phyloP scores from a whole-genome alignment of 2,797 vertebrate species.

The Gallinago nigripennis region DNA sequence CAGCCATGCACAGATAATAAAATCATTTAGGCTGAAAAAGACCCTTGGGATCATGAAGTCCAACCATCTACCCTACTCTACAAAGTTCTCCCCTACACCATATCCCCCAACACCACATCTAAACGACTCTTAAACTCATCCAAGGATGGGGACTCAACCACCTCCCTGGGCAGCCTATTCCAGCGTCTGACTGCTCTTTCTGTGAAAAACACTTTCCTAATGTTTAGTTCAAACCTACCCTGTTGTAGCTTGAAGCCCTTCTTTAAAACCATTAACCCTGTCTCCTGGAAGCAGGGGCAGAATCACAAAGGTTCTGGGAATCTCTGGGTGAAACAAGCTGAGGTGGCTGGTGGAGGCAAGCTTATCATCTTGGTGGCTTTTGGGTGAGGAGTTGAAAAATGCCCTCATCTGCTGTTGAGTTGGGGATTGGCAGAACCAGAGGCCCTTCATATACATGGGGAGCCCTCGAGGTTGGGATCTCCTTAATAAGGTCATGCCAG shows the following conservation, averaged over 20 bases:
- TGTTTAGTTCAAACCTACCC: no score
- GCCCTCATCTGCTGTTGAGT: fast-evolving
- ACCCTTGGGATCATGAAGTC: no score
- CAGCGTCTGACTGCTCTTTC: no score
- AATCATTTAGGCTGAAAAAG: no score
- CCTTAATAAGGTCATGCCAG: background rate
- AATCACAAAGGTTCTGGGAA: background rate
- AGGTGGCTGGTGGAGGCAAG: background rate
- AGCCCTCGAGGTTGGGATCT: background rate
- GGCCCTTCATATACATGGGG: fast-evolving
- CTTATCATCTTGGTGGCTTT: background rate
- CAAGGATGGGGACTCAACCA: no score
- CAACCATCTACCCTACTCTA: no score
- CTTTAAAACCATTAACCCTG: background rate
- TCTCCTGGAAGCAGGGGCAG: background rate
- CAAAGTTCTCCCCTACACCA: no score
- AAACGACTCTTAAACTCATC: no score
- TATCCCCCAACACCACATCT: no score
- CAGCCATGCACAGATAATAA: background rate
- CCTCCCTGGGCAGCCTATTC: no score
- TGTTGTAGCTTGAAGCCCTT: no score
- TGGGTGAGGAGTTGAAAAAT: background rate
- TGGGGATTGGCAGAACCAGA: background rate
- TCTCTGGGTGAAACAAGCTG: background rate
- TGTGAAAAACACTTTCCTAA: no score